Percentiles rank a stretch among this genome's conserved stretches.
Evolutionary conservation across 2,113 vertebrate species (phyloP).

Genomic region (Lanius ludovicianus): DNA sequence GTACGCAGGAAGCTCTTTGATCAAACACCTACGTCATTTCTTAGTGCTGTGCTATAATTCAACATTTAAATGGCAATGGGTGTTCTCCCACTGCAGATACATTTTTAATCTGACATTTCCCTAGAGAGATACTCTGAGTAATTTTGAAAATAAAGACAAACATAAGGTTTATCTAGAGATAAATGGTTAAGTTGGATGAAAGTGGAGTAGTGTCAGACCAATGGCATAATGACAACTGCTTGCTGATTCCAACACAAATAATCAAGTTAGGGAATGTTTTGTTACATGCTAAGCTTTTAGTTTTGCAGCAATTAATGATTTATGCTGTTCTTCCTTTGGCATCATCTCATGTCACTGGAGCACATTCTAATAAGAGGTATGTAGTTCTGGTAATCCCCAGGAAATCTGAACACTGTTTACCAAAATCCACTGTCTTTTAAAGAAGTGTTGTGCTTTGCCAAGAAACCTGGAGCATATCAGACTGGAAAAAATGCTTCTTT

Average conservation of each 20-base stretch:
- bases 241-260: neutral
- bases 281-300: neutral
- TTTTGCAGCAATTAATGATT: neutral
- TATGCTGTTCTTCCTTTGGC: neutral
- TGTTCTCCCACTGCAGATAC: neutral
- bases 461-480: neutral
- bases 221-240: neutral
- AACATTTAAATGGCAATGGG: neutral
- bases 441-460: neutral
- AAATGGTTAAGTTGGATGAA: neutral
- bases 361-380: neutral
- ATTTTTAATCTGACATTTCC: neutral
- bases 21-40: neutral
- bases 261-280: neutral
- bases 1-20: neutral
- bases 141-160: neutral
- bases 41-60: neutral
- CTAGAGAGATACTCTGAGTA: neutral
- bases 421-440: neutral
- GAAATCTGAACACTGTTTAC: conserved; percentile 11
- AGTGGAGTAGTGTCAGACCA: neutral
- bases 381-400: conserved; percentile 32
- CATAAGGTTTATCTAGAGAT: neutral
- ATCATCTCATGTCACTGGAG: neutral
- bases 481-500: neutral